phyloP scores from a whole-genome alignment of 2,888 invertebrate species.

The Strigamia crassipes region DNA sequence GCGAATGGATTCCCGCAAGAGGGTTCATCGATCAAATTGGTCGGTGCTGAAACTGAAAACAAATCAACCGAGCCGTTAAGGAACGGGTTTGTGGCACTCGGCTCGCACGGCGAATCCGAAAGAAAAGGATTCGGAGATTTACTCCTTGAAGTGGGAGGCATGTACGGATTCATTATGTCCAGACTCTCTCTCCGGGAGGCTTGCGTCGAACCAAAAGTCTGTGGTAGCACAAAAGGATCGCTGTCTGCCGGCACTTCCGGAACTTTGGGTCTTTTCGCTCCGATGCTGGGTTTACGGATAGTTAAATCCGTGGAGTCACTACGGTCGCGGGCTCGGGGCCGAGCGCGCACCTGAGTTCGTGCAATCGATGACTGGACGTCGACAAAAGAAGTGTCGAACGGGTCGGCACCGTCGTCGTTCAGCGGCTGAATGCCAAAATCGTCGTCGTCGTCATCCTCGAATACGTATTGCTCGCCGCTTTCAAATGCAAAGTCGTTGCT shows the following conservation, averaged over 20 bases:
- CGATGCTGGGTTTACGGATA: neutral
- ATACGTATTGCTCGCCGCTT: conserved; percentile 48
- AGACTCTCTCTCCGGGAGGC: neutral
- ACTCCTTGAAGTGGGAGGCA: conserved; percentile 17
- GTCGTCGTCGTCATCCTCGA: conserved; percentile 43
- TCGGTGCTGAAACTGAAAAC: neutral
- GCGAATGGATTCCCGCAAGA: conserved; percentile 24
- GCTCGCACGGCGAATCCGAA: conserved; percentile 1
- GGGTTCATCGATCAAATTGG: neutral
- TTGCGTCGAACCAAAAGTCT: conserved; percentile 35
- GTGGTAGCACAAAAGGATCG: conserved; percentile 70
- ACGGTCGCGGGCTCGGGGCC: conserved; percentile 69
- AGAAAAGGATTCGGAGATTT: conserved; percentile 46
- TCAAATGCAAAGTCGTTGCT: neutral
- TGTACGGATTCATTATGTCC: neutral
- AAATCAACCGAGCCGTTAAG: conserved; percentile 23
- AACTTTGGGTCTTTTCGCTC: neutral
- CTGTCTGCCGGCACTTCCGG: conserved; percentile 54
- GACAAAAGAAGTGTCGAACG: conserved; percentile 82
- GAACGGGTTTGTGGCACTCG: conserved; percentile 50
- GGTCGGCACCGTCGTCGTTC: conserved; percentile 74
- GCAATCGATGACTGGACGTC: conserved; percentile 69
- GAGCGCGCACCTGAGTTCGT: conserved; percentile 62
- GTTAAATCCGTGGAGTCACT: conserved; percentile 2
- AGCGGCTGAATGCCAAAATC: conserved; percentile 50